These are phyloP conservation scores for Monochamus saltuarius DNA, from an alignment of 1,140 invertebrate species.

Conservation along the genomic window DNA sequence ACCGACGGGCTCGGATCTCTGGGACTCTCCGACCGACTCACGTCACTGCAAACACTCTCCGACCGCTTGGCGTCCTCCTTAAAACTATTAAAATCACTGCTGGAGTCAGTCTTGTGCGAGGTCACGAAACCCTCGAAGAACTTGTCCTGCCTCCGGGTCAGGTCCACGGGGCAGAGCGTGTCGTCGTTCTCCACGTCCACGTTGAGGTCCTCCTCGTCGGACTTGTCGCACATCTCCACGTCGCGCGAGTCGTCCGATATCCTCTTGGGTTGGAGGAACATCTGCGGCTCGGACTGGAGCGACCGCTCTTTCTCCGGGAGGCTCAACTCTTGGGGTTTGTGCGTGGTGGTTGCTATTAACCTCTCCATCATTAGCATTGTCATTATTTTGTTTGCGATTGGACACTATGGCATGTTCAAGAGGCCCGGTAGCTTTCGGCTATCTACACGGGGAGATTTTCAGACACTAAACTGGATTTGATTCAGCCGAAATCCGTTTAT, in stretches of 20 bases:
- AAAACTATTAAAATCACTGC: slow-evolving; percentile 41
- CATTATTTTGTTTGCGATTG: slow-evolving; percentile 43
- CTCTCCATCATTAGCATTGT: slow-evolving; percentile 57
- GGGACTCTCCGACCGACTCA: slow-evolving; percentile 50
- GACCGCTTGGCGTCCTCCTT: slow-evolving; percentile 43
- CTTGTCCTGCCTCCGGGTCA: slow-evolving; percentile 49
- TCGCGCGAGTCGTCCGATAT: slow-evolving; percentile 46
- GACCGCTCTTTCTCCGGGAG: slow-evolving; percentile 29
- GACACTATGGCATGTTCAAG: slow-evolving; percentile 30
- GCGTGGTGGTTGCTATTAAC: slow-evolving; percentile 43
- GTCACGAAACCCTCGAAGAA: slow-evolving; percentile 39
- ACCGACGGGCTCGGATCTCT: slow-evolving; percentile 50
- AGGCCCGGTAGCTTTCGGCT: not conserved
- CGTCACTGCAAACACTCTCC: slow-evolving; percentile 54
- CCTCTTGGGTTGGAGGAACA: slow-evolving; percentile 36
- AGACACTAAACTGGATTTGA: slow-evolving; percentile 43
- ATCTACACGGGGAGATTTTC: slow-evolving; percentile 32
- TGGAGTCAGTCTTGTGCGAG: slow-evolving; percentile 33
- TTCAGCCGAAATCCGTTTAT: slow-evolving; percentile 29
- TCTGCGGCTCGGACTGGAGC: slow-evolving; percentile 22
- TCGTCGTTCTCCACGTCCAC: slow-evolving; percentile 53
- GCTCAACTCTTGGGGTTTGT: slow-evolving; percentile 35
- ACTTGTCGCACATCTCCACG: slow-evolving; percentile 47
- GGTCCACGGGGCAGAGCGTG: slow-evolving; percentile 51
- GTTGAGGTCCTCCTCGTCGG: slow-evolving; percentile 50